phyloP scores from a whole-genome alignment of 2,888 invertebrate species.

The Microctonus hyperodae region DNA sequence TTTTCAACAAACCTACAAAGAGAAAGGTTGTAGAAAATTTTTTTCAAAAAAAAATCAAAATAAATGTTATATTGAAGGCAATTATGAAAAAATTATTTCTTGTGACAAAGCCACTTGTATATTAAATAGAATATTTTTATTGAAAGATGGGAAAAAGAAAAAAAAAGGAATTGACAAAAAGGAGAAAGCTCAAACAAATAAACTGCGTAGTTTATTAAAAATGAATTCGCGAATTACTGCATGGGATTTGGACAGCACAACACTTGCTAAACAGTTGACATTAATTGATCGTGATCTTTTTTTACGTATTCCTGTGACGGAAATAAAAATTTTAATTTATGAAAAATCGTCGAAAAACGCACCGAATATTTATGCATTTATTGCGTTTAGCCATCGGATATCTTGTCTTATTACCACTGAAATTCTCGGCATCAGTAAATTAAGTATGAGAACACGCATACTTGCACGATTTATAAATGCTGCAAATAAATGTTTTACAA shows the following conservation, averaged over 20 bases:
- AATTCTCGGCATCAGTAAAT: slow-evolving; percentile 56
- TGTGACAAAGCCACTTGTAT: slow-evolving; percentile 43
- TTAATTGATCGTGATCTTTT: slow-evolving; percentile 67
- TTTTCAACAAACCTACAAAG: slow-evolving; percentile 30
- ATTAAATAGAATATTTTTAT: slow-evolving; percentile 47
- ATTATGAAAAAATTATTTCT: not conserved
- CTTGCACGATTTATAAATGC: slow-evolving; percentile 66
- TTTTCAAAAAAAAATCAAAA: not conserved
- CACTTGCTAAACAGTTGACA: slow-evolving; percentile 66
- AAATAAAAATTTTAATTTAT: slow-evolving; percentile 62
- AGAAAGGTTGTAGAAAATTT: slow-evolving; percentile 31
- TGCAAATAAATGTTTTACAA: slow-evolving; percentile 65
- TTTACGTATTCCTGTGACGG: slow-evolving; percentile 62
- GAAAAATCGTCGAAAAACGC: slow-evolving; percentile 64
- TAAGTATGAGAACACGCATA: slow-evolving; percentile 64
- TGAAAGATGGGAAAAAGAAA: slow-evolving; percentile 35
- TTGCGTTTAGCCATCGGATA: slow-evolving; percentile 66
- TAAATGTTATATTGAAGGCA: slow-evolving; percentile 7
- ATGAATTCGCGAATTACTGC: slow-evolving; percentile 62
- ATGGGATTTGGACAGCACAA: slow-evolving; percentile 67
- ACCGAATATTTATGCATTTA: slow-evolving; percentile 65
- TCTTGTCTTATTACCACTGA: slow-evolving; percentile 65
- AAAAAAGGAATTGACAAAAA: slow-evolving; percentile 23
- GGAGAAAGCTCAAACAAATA: slow-evolving; percentile 35
- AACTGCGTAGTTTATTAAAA: slow-evolving; percentile 60